These are phyloP conservation scores for Lethrus apterus DNA, from an alignment of 1,140 invertebrate genomes.

Conservation along the genomic window DNA sequence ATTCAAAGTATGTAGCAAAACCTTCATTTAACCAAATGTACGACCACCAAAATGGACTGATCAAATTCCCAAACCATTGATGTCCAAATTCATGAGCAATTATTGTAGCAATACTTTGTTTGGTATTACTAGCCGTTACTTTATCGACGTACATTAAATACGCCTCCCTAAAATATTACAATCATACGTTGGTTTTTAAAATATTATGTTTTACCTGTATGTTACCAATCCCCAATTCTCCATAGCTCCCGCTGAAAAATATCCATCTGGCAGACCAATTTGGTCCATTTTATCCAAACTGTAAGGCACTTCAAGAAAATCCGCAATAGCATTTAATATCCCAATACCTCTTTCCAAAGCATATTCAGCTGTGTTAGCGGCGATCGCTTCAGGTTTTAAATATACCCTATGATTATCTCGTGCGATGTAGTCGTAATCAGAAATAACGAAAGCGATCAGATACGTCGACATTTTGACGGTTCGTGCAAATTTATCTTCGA, in stretches of 20 bases:
- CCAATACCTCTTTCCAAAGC: neutral
- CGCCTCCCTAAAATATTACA: constrained; percentile 1
- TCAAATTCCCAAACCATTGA: constrained; percentile 15
- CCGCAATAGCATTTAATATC: constrained; percentile 17
- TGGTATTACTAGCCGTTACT: neutral
- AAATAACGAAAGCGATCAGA: constrained; percentile 60
- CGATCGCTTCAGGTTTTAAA: constrained; percentile 5
- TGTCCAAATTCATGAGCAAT: constrained; percentile 11
- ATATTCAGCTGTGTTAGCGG: neutral
- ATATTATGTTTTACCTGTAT: constrained; percentile 47
- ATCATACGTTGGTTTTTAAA: neutral
- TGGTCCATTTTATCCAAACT: constrained; percentile 75
- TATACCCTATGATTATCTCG: neutral
- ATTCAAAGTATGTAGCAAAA: constrained; percentile 11
- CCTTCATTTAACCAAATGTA: constrained; percentile 14
- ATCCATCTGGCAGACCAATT: constrained; percentile 74
- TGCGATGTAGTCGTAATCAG: constrained; percentile 24
- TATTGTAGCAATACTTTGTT: neutral
- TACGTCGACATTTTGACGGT: constrained; percentile 62
- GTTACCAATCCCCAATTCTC: constrained; percentile 69
- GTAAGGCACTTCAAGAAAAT: constrained; percentile 69
- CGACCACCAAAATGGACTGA: constrained; percentile 10
- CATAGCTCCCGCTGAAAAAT: constrained; percentile 75
- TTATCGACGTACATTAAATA: neutral
- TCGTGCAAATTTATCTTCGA: constrained; percentile 1